These are phyloP conservation scores for Gonioctena quinquepunctata DNA, from an alignment of 1,140 invertebrate genomes.

Conservation along the genomic window DNA sequence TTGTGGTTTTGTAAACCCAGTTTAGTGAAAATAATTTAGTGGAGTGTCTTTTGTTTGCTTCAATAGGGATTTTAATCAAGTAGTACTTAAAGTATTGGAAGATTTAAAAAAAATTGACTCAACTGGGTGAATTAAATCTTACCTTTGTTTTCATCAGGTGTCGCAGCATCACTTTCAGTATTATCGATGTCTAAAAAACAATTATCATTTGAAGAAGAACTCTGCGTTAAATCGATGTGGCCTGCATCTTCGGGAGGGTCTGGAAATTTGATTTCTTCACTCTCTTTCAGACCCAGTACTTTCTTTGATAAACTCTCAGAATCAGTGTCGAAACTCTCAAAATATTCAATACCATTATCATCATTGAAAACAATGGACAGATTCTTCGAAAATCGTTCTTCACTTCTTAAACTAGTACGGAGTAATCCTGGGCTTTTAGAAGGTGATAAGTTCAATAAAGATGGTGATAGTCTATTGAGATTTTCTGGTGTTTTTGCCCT, in stretches of 20 bases:
- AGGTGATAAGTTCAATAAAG: background rate
- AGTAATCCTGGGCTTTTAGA: background rate
- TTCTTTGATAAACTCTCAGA: background rate
- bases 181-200: background rate
- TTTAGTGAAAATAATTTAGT: too few relatives aligned
- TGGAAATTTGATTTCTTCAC: background rate
- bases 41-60: too few relatives aligned
- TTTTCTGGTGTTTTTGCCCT: background rate
- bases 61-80: too few relatives aligned
- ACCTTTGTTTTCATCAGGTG: too few relatives aligned
- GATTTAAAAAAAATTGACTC: too few relatives aligned
- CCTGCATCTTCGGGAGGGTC: background rate
- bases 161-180: background rate
- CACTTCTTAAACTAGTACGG: background rate
- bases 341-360: background rate
- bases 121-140: too few relatives aligned
- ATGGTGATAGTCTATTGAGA: background rate
- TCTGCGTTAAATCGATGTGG: background rate
- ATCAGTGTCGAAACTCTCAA: background rate
- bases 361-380: background rate
- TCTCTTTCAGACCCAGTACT: background rate
- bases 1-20: too few relatives aligned
- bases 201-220: background rate
- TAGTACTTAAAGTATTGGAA: too few relatives aligned
- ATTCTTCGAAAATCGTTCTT: background rate